phyloP scores from a whole-genome alignment of 2,797 vertebrate genomes.

The Characodon lateralis region DNA sequence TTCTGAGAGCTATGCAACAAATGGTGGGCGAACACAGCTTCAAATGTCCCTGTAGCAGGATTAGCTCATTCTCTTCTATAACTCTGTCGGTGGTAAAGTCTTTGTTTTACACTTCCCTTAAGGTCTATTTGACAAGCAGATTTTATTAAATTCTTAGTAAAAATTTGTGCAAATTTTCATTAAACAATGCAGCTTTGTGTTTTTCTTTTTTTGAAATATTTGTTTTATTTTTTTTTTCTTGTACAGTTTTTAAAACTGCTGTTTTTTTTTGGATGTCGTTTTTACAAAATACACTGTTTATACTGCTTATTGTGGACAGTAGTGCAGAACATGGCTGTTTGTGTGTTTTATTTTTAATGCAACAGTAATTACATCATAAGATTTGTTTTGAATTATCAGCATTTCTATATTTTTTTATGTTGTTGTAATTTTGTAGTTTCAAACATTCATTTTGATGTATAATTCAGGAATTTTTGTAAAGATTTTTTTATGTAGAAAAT shows the following conservation, averaged over 20 bases:
- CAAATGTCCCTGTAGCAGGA: slow-evolving; percentile 43
- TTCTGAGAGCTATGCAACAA: slow-evolving; percentile 62
- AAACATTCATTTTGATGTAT: neutral
- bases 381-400: neutral
- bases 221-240: neutral
- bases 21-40: slow-evolving; percentile 47
- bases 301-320: neutral
- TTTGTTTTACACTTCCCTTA: neutral
- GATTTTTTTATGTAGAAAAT: neutral
- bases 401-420: neutral
- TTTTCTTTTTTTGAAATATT: neutral
- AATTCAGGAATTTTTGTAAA: neutral
- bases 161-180: neutral
- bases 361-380: neutral
- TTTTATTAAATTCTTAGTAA: neutral
- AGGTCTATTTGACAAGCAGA: neutral
- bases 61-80: neutral
- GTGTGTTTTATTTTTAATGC: neutral
- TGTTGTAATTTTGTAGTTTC: neutral
- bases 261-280: neutral
- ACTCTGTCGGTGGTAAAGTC: slow-evolving; percentile 8
- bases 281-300: neutral
- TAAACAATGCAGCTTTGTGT: neutral
- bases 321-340: neutral
- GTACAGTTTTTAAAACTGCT: neutral